Conservation (phyloP, 2,113 vertebrate species). For the Myanophis thanlyinensis region DNA sequence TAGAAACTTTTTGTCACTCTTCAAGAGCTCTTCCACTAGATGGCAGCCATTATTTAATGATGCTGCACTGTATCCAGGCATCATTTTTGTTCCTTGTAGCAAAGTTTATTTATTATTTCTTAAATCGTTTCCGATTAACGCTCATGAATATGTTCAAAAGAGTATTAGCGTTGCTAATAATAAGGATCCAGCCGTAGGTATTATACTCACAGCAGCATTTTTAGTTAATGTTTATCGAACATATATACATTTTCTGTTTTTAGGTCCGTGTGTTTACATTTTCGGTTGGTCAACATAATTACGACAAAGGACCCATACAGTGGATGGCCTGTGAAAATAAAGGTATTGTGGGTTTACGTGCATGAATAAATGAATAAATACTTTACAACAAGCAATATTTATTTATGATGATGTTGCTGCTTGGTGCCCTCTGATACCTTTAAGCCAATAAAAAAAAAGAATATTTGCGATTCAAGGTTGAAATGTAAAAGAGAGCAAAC, state of each 20-base stretch:
- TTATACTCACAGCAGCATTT: not conserved
- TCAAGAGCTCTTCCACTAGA: conserved; percentile 63
- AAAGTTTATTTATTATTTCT: not conserved
- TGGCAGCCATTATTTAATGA: conserved; percentile 57
- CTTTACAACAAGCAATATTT: not conserved
- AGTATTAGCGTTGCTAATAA: not conserved
- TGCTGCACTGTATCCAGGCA: not conserved
- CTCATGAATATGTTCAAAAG: not conserved
- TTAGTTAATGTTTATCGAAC: not conserved
- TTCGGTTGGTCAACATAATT: conserved; percentile 98
- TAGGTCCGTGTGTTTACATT: conserved; percentile 98
- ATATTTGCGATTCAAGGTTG: not conserved
- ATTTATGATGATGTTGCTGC: not conserved
- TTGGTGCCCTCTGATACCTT: not conserved
- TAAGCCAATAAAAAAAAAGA: not conserved
- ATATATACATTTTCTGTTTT: not conserved
- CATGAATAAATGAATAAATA: not conserved
- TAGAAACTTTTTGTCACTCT: not conserved
- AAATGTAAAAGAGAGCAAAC: not conserved
- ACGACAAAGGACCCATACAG: conserved; percentile 96
- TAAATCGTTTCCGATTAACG: not conserved
- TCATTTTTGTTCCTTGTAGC: not conserved
- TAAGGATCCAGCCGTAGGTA: not conserved
- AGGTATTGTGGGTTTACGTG: conserved; percentile 72
- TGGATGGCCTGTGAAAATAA: conserved; percentile 99